Conservation (phyloP, 1,140 invertebrate species). For the Rhynchophorus ferrugineus region DNA sequence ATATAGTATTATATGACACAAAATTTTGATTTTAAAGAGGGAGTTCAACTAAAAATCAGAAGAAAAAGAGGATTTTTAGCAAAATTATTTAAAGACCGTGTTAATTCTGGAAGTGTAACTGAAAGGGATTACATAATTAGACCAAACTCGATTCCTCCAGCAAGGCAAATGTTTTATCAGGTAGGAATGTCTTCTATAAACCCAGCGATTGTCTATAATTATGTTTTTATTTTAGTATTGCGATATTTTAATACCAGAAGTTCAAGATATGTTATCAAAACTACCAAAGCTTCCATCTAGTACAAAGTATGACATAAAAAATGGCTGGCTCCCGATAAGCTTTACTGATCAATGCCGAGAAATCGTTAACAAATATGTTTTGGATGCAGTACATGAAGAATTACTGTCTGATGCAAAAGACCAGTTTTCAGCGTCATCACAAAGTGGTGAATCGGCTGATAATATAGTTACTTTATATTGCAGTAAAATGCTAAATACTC, state of each 20-base stretch:
- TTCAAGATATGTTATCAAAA: constrained; percentile 67
- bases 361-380: constrained; percentile 56
- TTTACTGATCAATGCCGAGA: constrained; percentile 60
- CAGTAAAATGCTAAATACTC: constrained; percentile 28
- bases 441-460: constrained; percentile 4
- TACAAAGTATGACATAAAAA: constrained; percentile 58
- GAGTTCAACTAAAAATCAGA: constrained; percentile 47
- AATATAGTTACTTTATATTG: constrained; percentile 14
- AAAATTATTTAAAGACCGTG: constrained; percentile 34
- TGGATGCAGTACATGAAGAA: constrained; percentile 47
- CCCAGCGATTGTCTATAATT: constrained; percentile 9
- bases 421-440: not conserved
- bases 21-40: constrained; percentile 44
- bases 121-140: constrained; percentile 51
- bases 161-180: constrained; percentile 77
- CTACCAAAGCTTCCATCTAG: constrained; percentile 56
- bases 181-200: constrained; percentile 39
- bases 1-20: no score
- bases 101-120: constrained; percentile 15
- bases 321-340: constrained; percentile 66
- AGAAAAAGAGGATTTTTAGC: constrained; percentile 49
- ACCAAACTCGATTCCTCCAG: constrained; percentile 62
- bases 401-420: constrained; percentile 28
- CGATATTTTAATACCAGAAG: constrained; percentile 62
- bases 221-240: constrained; percentile 29